Conservation (phyloP, 2,113 vertebrate genomes). For the Hemiscyllium ocellatum region DNA sequence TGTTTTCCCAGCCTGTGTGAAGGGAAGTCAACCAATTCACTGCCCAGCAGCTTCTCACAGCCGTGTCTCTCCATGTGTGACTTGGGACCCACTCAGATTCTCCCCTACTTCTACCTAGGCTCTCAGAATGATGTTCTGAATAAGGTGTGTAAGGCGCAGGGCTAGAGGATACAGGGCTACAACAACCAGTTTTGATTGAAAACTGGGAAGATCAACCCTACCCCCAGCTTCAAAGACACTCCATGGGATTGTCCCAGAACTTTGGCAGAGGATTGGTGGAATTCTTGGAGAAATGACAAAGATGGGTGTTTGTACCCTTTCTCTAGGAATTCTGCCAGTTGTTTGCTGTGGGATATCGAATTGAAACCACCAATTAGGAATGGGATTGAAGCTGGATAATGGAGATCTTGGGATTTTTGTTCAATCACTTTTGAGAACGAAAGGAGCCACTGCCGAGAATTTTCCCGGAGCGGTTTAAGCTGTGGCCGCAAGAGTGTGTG, state of each 20-base stretch:
- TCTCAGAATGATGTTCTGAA: constrained; percentile 64
- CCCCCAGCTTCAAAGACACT: not conserved
- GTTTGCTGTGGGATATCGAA: not conserved
- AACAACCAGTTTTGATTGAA: not conserved
- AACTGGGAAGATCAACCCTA: not conserved
- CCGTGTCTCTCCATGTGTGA: constrained; percentile 41
- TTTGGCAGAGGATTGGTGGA: not conserved
- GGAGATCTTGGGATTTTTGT: not conserved
- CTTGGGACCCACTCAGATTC: constrained; percentile 55
- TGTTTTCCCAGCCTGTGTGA: constrained; percentile 43
- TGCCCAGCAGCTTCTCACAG: constrained; percentile 41
- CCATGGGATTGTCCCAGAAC: not conserved
- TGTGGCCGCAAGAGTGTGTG: not conserved
- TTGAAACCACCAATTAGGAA: not conserved
- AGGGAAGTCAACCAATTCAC: constrained; percentile 27
- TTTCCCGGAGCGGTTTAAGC: not conserved
- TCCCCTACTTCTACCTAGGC: constrained; percentile 66
- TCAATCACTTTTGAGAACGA: not conserved
- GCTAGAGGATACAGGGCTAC: not conserved
- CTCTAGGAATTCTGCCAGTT: not conserved
- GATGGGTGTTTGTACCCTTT: not conserved
- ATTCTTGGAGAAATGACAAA: not conserved
- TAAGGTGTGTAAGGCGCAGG: constrained; percentile 48
- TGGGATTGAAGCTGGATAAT: not conserved
- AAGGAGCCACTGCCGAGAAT: not conserved